Percentiles rank a stretch among this genome's conserved stretches.
Conservation (phyloP, 2,888 invertebrate genomes). For the Meandrusa payeni region DNA sequence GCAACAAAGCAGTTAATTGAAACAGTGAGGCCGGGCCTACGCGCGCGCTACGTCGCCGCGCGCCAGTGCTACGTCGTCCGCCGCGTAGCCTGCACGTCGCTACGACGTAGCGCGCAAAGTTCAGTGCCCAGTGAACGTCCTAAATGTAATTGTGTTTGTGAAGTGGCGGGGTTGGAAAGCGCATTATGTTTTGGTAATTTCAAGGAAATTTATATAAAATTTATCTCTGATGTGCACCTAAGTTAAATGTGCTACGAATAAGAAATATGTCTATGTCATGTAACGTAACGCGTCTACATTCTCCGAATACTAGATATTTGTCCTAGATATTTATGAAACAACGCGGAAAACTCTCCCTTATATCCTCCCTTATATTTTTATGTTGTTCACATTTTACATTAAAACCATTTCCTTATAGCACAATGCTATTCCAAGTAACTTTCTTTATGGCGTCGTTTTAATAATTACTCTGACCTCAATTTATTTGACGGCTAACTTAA, state of each 20-base stretch:
- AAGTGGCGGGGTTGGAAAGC: constrained; percentile 49
- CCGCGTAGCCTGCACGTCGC: constrained; percentile 67
- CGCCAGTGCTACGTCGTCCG: constrained; percentile 73
- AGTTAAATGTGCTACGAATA: constrained; percentile 21
- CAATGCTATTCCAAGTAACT: constrained; percentile 16
- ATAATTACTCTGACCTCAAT: constrained; percentile 23
- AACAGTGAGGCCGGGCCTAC: constrained; percentile 43
- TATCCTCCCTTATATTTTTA: too few relatives aligned
- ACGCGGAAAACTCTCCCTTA: too few relatives aligned
- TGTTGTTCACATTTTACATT: constrained; percentile 6
- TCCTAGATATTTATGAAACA: too few relatives aligned
- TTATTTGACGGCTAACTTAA: constrained; percentile 14
- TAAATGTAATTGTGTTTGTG: constrained; percentile 55
- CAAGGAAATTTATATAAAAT: constrained; percentile 1
- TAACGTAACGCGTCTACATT: constrained; percentile 7
- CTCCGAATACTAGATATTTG: constrained; percentile 1
- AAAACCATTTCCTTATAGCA: constrained; percentile 12
- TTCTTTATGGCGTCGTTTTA: constrained; percentile 20
- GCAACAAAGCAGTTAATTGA: constrained; percentile 76
- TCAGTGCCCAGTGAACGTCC: constrained; percentile 51
- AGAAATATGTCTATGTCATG: neutral
- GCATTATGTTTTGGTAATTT: constrained; percentile 35
- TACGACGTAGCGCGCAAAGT: constrained; percentile 47
- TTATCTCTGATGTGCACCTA: constrained; percentile 7
- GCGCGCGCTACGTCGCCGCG: constrained; percentile 47